Conservation (phyloP, 2,113 vertebrate species). For the Notiomystis cincta region DNA sequence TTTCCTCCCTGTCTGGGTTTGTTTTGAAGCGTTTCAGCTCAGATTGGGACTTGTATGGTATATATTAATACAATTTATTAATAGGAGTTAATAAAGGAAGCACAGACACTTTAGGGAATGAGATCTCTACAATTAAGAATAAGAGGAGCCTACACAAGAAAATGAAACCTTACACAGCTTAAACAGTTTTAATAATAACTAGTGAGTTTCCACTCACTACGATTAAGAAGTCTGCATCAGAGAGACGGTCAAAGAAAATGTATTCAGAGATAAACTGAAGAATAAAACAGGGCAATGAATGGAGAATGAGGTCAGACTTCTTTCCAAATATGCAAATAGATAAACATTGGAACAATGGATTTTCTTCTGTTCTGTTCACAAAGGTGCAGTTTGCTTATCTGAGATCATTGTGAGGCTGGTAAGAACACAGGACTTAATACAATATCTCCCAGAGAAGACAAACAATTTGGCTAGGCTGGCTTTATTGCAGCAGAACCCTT, state of each 20-base stretch:
- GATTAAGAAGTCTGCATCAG: slow-evolving; percentile 5
- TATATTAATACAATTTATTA: slow-evolving; percentile 45
- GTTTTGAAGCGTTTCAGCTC: background rate
- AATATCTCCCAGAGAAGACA: background rate
- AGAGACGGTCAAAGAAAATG: background rate
- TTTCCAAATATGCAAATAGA: slow-evolving; percentile 48
- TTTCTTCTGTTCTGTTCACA: slow-evolving; percentile 7
- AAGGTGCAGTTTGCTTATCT: slow-evolving; percentile 48
- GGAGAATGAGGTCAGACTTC: slow-evolving; percentile 7
- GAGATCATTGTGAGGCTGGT: background rate
- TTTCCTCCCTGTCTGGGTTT: background rate
- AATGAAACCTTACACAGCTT: slow-evolving; percentile 42
- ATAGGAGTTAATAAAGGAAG: slow-evolving; percentile 55
- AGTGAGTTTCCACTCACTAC: slow-evolving; percentile 29
- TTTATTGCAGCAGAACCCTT: background rate
- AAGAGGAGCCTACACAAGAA: slow-evolving; percentile 38
- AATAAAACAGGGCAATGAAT: background rate
- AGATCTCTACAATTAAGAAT: slow-evolving; percentile 52
- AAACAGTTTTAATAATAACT: slow-evolving; percentile 43
- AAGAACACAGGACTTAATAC: background rate
- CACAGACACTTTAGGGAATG: slow-evolving; percentile 43
- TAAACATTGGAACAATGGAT: slow-evolving; percentile 42
- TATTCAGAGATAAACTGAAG: slow-evolving; percentile 12
- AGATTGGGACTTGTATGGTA: background rate
- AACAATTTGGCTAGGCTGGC: background rate